Conservation (phyloP, 2,113 vertebrate species). For the Uria lomvia region DNA sequence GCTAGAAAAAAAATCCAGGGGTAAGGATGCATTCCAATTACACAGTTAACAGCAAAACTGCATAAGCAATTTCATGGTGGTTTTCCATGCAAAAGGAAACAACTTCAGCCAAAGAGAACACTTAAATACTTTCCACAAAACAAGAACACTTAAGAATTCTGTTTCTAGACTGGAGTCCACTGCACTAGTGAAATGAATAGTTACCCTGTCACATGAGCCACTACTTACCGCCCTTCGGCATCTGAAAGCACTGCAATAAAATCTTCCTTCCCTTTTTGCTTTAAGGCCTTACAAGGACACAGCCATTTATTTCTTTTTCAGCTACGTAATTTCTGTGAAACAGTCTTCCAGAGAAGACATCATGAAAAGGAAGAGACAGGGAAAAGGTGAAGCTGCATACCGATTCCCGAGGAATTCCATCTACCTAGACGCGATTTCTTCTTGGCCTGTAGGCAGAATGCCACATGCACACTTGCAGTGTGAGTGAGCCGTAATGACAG, state of each 20-base stretch:
- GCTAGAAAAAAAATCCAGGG: neutral
- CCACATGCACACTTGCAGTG: no score
- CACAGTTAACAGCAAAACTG: neutral
- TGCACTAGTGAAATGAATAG: neutral
- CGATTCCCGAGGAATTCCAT: neutral
- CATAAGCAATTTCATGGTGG: neutral
- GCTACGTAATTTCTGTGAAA: neutral
- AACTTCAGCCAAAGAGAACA: neutral
- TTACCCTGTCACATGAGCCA: neutral
- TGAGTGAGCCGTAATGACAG: rapidly evolving
- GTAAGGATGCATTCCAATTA: neutral
- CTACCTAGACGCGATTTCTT: neutral
- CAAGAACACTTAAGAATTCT: neutral
- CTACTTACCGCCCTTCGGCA: neutral
- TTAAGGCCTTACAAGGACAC: neutral
- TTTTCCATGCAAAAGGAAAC: neutral
- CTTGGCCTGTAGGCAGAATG: neutral
- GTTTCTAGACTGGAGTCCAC: neutral
- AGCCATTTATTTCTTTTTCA: neutral
- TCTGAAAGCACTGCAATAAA: neutral
- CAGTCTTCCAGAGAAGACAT: neutral
- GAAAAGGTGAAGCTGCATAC: neutral
- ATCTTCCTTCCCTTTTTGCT: neutral
- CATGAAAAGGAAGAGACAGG: neutral
- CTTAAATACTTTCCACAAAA: neutral